A percentile compares a stretch with the other conserved stretches of the same genome.
Evolutionary conservation across 2,888 invertebrate genomes (phyloP).

Genomic region (Siphlonurus alternatus): DNA sequence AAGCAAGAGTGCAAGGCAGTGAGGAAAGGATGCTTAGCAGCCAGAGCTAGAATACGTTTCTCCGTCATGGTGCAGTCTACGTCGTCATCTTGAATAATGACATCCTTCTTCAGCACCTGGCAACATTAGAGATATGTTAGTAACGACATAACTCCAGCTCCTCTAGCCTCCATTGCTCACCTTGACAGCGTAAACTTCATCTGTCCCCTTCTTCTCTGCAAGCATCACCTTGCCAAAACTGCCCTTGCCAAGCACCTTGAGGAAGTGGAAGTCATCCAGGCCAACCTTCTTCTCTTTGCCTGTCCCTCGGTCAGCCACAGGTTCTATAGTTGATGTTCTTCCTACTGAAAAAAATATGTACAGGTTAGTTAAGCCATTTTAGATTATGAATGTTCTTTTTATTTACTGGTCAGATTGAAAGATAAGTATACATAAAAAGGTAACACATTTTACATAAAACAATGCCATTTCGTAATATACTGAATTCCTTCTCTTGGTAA

Average conservation of each 20-base stretch:
- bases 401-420: too few species aligned
- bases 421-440: too few species aligned
- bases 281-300: slow-evolving; percentile 37
- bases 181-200: slow-evolving; percentile 56
- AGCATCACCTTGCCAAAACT: slow-evolving; percentile 99
- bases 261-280: slow-evolving; percentile 84
- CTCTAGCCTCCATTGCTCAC: slow-evolving; percentile 14
- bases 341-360: neutral
- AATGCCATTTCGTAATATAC: too few species aligned
- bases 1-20: slow-evolving; percentile 95
- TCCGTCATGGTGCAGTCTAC: slow-evolving; percentile 99
- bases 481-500: too few species aligned
- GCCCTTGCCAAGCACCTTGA: slow-evolving; percentile 97
- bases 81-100: slow-evolving; percentile 96
- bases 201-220: slow-evolving; percentile 82
- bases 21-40: slow-evolving; percentile 96
- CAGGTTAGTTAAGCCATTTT: too few species aligned
- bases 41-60: slow-evolving; percentile 87
- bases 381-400: too few species aligned
- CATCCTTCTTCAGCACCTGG: slow-evolving; percentile 86
- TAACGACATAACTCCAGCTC: neutral
- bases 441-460: too few species aligned
- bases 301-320: slow-evolving; percentile 5
- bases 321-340: slow-evolving; percentile 8
- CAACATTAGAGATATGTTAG: slow-evolving; percentile 10